Conservation (phyloP, 1,140 invertebrate genomes). For the Hetaerina americana region DNA sequence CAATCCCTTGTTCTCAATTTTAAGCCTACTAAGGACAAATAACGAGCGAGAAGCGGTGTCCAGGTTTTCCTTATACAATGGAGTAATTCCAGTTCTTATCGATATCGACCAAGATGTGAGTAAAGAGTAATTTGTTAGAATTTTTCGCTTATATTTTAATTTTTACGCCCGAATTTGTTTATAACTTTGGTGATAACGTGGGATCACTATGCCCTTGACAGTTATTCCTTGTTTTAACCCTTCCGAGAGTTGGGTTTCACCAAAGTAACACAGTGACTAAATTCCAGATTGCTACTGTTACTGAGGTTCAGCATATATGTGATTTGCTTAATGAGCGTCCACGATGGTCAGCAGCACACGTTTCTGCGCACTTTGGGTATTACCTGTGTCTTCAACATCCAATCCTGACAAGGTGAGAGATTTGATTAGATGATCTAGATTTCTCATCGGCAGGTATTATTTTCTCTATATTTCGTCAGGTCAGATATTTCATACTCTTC, state of each 20-base stretch:
- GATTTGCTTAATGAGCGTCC: constrained; percentile 59
- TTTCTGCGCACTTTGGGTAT: constrained; percentile 62
- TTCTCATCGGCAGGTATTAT: too few relatives aligned
- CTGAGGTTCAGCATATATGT: constrained; percentile 61
- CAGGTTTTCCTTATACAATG: background rate
- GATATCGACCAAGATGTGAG: background rate
- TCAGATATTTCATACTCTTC: too few relatives aligned
- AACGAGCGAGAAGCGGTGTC: background rate
- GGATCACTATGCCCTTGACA: too few relatives aligned
- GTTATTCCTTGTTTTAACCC: too few relatives aligned
- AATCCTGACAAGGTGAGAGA: constrained; percentile 36
- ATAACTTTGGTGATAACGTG: too few relatives aligned
- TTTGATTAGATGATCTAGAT: too few relatives aligned
- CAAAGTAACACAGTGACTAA: too few relatives aligned
- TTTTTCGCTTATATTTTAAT: too few relatives aligned
- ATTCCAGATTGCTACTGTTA: constrained; percentile 45
- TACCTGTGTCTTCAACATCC: constrained; percentile 52
- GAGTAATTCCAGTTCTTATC: background rate
- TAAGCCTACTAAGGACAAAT: background rate
- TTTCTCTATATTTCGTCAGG: too few relatives aligned
- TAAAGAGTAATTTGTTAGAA: background rate
- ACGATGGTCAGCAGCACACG: constrained; percentile 70
- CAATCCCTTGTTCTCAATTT: background rate
- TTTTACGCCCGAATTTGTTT: too few relatives aligned
- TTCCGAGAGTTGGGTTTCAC: too few relatives aligned